phyloP scores from a whole-genome alignment of 1,140 invertebrate species.

The Meteorus sp. region DNA sequence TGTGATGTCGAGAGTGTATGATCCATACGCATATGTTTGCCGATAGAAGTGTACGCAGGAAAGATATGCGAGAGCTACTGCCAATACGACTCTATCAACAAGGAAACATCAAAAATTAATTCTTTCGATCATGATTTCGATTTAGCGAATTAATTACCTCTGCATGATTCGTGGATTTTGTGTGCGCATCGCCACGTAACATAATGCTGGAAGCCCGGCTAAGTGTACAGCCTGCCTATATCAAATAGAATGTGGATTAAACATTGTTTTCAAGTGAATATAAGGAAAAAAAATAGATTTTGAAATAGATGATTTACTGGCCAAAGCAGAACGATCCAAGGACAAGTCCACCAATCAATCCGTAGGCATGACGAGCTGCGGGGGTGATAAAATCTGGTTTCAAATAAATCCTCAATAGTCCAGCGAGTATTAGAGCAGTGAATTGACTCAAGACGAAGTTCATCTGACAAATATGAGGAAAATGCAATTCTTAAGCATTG shows the following conservation, averaged over 20 bases:
- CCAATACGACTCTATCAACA: constrained; percentile 70
- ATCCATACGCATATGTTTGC: constrained; percentile 84
- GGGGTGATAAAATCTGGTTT: constrained; percentile 67
- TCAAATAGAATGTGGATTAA: constrained; percentile 34
- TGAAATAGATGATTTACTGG: constrained; percentile 63
- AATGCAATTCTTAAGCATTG: constrained; percentile 8
- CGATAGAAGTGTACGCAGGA: constrained; percentile 84
- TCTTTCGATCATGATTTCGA: constrained; percentile 28
- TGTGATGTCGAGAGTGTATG: constrained; percentile 89
- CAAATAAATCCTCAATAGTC: constrained; percentile 72
- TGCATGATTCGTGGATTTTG: constrained; percentile 67
- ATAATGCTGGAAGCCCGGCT: constrained; percentile 71
- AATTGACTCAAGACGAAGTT: constrained; percentile 85
- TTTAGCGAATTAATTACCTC: constrained; percentile 63
- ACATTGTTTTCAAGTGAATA: constrained; percentile 2
- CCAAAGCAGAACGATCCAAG: constrained; percentile 89
- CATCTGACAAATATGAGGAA: constrained; percentile 65
- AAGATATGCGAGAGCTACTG: constrained; percentile 79
- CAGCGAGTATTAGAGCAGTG: constrained; percentile 72
- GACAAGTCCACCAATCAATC: constrained; percentile 72
- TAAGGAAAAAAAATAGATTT: not conserved
- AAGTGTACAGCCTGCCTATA: constrained; percentile 78
- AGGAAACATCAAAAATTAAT: constrained; percentile 31
- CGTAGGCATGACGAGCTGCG: constrained; percentile 72
- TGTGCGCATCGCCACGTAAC: constrained; percentile 71